These are phyloP conservation scores for Hyperoplus immaculatus DNA, from an alignment of 2,797 vertebrate species.

Conservation along the genomic window DNA sequence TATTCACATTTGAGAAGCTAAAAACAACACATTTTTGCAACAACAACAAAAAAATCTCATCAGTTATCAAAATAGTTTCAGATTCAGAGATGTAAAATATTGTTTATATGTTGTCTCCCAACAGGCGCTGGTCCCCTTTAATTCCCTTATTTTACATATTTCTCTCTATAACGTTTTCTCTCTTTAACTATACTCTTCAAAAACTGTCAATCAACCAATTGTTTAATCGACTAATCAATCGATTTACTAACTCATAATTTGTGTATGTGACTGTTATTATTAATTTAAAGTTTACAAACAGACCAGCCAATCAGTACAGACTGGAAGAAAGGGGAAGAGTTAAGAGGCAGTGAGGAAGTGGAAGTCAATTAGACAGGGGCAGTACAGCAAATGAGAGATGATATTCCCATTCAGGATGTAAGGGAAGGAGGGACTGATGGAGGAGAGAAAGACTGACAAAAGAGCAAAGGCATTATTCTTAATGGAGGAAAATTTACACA, in stretches of 20 bases:
- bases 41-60: background rate
- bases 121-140: too few species aligned
- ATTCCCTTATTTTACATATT: too few species aligned
- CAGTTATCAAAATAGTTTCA: background rate
- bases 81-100: too few species aligned
- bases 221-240: background rate
- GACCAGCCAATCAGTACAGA: conserved; percentile 12
- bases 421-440: conserved; percentile 30
- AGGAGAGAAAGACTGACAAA: conserved; percentile 35
- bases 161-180: too few species aligned
- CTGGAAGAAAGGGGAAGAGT: conserved; percentile 3
- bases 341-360: background rate
- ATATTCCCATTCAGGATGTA: conserved; percentile 50
- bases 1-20: conserved; percentile 3
- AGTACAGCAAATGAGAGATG: conserved; percentile 49
- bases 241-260: background rate
- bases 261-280: too few species aligned
- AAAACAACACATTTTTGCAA: background rate
- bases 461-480: conserved; percentile 67
- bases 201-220: background rate
- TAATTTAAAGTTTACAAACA: background rate
- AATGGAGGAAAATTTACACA: conserved; percentile 85
- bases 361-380: conserved; percentile 46
- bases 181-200: too few species aligned
- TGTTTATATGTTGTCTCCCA: too few species aligned